A percentile compares a stretch with the other conserved stretches of the same genome.
These are phyloP conservation scores for Galerucella calmariensis DNA, from an alignment of 2,888 invertebrate genomes.

Conservation along the genomic window DNA sequence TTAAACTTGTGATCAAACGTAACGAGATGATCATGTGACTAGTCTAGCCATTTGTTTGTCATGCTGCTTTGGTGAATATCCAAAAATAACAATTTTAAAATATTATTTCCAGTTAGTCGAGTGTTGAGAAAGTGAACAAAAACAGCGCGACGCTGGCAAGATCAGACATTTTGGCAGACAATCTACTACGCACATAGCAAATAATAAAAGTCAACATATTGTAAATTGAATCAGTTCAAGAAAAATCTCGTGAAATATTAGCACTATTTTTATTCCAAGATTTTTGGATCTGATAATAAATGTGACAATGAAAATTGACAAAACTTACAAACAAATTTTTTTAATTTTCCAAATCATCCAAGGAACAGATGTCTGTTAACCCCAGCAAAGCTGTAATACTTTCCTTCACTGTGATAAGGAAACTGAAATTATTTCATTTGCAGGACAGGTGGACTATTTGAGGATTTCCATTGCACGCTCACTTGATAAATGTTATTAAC, in stretches of 20 bases:
- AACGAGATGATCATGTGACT: conserved; percentile 12
- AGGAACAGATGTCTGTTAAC: too few relatives aligned
- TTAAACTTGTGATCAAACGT: conserved; percentile 16
- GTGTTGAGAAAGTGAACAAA: neutral
- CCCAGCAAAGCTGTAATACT: too few relatives aligned
- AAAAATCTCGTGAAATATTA: neutral
- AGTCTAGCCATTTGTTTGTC: conserved; percentile 27
- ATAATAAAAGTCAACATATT: conserved; percentile 3
- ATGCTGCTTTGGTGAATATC: conserved; percentile 14
- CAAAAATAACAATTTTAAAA: conserved; percentile 25
- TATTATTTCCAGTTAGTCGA: conserved; percentile 20
- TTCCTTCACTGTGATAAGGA: too few relatives aligned
- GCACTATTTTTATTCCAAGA: neutral
- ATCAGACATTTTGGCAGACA: conserved; percentile 18
- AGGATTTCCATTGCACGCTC: too few relatives aligned
- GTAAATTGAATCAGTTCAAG: neutral
- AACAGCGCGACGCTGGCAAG: conserved; percentile 2
- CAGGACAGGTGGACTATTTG: too few relatives aligned
- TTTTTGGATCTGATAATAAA: neutral
- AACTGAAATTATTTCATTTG: too few relatives aligned
- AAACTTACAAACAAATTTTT: too few relatives aligned
- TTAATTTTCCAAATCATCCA: too few relatives aligned
- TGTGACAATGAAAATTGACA: neutral
- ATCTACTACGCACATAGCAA: conserved; percentile 3
- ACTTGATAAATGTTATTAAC: too few relatives aligned